Evolutionary conservation across 2,113 vertebrate species (phyloP), one percentile per base, ranked within the genome.

Genomic region (Alectura lathami): DNA sequence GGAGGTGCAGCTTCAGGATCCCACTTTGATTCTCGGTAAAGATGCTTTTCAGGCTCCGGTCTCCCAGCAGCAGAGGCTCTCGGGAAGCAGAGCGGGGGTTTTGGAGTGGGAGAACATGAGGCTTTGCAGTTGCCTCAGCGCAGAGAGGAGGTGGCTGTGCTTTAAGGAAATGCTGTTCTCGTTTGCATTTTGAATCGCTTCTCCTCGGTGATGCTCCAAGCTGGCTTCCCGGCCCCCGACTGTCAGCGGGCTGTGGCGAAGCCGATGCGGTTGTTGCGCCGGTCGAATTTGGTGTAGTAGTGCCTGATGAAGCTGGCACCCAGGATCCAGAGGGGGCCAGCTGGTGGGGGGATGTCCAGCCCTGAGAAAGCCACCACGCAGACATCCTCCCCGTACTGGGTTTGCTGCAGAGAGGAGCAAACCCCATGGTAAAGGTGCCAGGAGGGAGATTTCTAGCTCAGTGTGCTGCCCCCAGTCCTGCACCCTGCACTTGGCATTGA

Each of bases 231-330:
- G 1, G 0, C n/a, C 20, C 4, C 13, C 51, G 1, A n/a, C 30
- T 2, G 0, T 99, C 97, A 99, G 91, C 98, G 98, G 36, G 99
- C 98, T 2, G 97, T 94, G 78, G 99, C 99, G 59, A 99, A 99
- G 60, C 99, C 99, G 51, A 99, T 99, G 56, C 99, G 98, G 88
- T 99, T 99, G 97, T 99, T 98, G 54, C 83, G 97, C 10, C 99
- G 98, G 93, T 99, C 99, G 42, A 99, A 99, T 92, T 99, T 98
- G 8, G 98, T 99, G 97, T 99, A 99, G 97, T 99, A 99, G 88
- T 99, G 98, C 13, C 98, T 98, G 29, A 99, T 99, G 97, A 99
- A 99, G 92, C 97, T 99, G 96, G 99, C 99, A 0, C 99, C 99
- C 90, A 99, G 97, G 91, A 99, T 98, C 99, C 99, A 99, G 80